Evolutionary conservation across 2,888 invertebrate genomes (phyloP), one percentile per base, ranked within the genome.

Genomic region (Macrosiphum euphorbiae): DNA sequence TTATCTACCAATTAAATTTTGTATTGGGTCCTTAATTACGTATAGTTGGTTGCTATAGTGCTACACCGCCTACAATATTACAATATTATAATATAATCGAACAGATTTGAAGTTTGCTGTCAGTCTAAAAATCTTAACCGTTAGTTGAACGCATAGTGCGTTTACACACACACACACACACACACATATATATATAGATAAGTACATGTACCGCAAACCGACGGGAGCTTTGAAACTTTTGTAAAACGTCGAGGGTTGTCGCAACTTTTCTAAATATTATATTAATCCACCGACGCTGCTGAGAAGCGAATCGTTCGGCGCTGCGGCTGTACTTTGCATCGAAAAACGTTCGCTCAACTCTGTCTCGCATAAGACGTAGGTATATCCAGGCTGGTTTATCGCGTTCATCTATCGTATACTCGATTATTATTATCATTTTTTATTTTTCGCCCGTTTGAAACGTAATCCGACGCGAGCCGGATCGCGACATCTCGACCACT

Each of bases 371-470:
- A 20, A 47, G n/a, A 47, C 10, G 47, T 11, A 47, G 47, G 44
- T 50, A 20, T 20, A n/a, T 87, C 8, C 20, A 20, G n/a, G 87
- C 20, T n/a, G 50, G 50, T 50, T 87, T 87, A 87, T 87, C 87
- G n/a, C 35, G 78, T 20, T 8, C 35, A 20, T 78, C 78, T 35
- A 78, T 3, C 16, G 35, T 8, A 24, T 24, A 20, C 78, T 78
- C 35, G 78, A 24, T 78, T 78, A 78, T 78, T 78, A 78, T 78
- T 78, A 78, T 20, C 7, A 78, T 78, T 87, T 87, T 87, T 87
- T 50, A 24, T 85, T 50, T 86, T n/a, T n/a, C 35, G n/a, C n/a
- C 47, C 1, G 20, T 50, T 47, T 7, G n/a, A 87, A 87, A n/a
- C 50, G 28, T 87, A 87, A 87, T 87, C 87, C 87, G 50, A 87